Percentiles rank a stretch among this genome's conserved stretches.
These are phyloP conservation scores for Agrochola circellaris DNA, from an alignment of 2,888 invertebrate species.

Conservation along the genomic window DNA sequence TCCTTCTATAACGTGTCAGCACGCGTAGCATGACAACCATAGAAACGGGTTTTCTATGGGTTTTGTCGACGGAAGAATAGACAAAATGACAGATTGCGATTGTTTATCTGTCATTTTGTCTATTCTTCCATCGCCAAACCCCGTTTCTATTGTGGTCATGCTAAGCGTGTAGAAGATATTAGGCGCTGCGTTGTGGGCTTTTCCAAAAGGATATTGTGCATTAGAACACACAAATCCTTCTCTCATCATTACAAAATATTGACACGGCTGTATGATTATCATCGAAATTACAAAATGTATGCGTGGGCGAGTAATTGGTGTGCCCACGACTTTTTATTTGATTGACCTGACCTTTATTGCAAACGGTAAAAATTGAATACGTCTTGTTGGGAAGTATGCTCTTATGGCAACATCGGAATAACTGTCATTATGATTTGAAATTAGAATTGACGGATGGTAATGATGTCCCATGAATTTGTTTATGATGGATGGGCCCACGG, in stretches of 20 bases:
- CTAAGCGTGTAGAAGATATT: not conserved
- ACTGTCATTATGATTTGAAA: conserved; percentile 53
- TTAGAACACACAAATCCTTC: conserved; percentile 32
- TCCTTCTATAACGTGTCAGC: not conserved
- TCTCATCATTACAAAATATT: conserved; percentile 57
- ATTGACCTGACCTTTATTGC: conserved; percentile 79
- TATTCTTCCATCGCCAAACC: no score
- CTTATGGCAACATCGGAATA: conserved; percentile 51
- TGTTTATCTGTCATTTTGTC: no score
- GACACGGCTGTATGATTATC: conserved; percentile 63
- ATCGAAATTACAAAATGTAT: conserved; percentile 54
- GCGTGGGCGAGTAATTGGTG: conserved; percentile 69
- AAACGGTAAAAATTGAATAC: conserved; percentile 61
- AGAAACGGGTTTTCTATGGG: no score
- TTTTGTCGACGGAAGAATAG: no score
- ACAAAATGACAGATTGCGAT: no score
- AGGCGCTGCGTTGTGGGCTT: not conserved
- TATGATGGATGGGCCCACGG: conserved; percentile 13
- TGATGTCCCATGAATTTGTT: conserved; percentile 27
- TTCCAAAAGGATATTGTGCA: conserved; percentile 12
- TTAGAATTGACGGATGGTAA: conserved; percentile 43
- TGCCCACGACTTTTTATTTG: conserved; percentile 77
- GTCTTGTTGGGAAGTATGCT: conserved; percentile 53
- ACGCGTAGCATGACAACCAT: no score
- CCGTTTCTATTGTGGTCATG: no score